Evolutionary conservation across 1,140 invertebrate genomes (phyloP).

Genomic region (Rhopalosiphum padi): DNA sequence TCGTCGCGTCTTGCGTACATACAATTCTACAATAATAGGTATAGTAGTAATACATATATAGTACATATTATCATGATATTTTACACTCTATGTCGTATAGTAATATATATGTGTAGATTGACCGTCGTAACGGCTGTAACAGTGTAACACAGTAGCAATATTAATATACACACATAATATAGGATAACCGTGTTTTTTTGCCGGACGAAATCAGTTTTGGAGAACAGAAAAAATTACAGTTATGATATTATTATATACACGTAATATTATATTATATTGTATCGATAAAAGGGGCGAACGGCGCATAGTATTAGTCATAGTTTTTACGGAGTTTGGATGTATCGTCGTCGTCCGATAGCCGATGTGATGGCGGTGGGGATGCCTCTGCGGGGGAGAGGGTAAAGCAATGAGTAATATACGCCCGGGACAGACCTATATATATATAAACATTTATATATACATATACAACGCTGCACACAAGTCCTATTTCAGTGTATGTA

Average conservation of each 20-base stretch:
- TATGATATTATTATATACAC: not conserved
- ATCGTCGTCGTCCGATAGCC: not conserved
- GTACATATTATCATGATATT: too few relatives aligned
- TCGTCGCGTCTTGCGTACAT: too few relatives aligned
- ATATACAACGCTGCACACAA: not conserved
- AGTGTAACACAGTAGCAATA: not conserved
- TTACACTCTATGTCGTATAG: too few relatives aligned
- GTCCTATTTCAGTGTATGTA: not conserved
- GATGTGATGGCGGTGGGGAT: not conserved
- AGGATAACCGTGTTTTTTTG: not conserved
- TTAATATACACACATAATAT: not conserved
- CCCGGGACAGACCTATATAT: conserved; percentile 3
- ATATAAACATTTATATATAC: not conserved
- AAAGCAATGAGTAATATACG: conserved; percentile 43
- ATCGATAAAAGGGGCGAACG: conserved; percentile 13
- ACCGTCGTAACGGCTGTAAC: not conserved
- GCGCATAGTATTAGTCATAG: conserved; percentile 21
- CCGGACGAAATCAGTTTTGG: not conserved
- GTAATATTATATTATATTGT: not conserved
- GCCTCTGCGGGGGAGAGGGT: not conserved
- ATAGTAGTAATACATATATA: too few relatives aligned
- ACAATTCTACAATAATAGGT: too few relatives aligned
- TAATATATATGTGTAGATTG: too few relatives aligned
- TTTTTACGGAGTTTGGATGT: conserved; percentile 10
- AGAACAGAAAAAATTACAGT: not conserved